Base-by-base conservation (phyloP, 2,797 vertebrate species). In the Hypotaenidia philippensis region DNA sequence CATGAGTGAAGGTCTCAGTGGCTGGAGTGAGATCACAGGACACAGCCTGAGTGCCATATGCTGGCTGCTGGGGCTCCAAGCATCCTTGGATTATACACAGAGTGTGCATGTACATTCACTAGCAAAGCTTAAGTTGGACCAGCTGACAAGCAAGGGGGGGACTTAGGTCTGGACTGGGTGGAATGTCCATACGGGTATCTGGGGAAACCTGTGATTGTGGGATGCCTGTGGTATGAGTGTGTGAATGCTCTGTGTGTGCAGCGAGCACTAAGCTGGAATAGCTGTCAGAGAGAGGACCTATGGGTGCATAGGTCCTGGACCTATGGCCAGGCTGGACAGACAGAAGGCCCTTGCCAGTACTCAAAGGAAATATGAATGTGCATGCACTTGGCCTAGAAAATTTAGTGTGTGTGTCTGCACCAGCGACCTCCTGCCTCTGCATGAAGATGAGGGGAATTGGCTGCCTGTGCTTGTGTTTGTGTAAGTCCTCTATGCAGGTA, bases 261-360 rank as follows among this genome's bases (percentile, higher is more conserved):
- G 65, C 1, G 2, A 63, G 18, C 44, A 40, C 13, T 4, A 8
- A 55, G 29, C 19, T 78, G 57, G 13, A 63, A 23, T 32, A 60
- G 16, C 5, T 2, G 1, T 10, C 4, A 9, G 50, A 74, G 23
- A 29, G 23, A 14, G 10, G 13, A 50, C 7, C 29, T 2, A 1
- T 20, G 23, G 17, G 10, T 41, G 41, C 41, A 17, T 41, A 41
- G 17, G 41, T 41, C 41, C 17, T 41, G 8, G 41, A 18, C 17
- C 41, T 41, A 41, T 41, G 41, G 41, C 41, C 41, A 41, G 41
- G 16, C 17, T 41, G 41, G 40, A 41, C 40, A 41, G 40, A 36
- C 18, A 56, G 41, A 83, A 8, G 4, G 12, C 4, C 31, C 9
- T 40, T 61, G 27, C 9, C 32, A 19, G 16, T 55, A 21, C 20